Base-by-base conservation (phyloP, 2,797 vertebrate genomes). In the Thamnophis elegans region DNA sequence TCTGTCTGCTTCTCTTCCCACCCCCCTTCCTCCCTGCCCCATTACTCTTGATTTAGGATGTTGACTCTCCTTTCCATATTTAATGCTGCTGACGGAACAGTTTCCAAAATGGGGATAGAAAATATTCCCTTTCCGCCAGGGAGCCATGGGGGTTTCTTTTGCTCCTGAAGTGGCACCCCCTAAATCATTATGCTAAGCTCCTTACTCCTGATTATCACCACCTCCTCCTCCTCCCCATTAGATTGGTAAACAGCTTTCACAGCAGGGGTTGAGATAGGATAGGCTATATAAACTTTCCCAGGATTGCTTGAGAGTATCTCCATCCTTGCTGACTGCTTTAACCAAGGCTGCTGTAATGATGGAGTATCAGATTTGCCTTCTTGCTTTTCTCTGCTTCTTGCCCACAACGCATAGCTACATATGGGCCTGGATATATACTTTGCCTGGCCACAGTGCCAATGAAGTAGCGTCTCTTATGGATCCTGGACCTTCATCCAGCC, bases 121-220 rank as follows among this genome's bases (percentile, higher is more conserved):
- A 14, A 54, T 47, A 85, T 55, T 56, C 93, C 85, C 68, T 51
- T 53, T 58, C 53, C 3, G 0, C 58, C 1, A 6, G 14, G 53
- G 95, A 95, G 95, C 92, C 96, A 95, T 95, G 8, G 13, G 93
- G 93, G 12, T 42, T 32, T 1, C 16, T 92, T 96, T 97, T 97
- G 65, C 94, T 13, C 53, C 82, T 25, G 94, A 0, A 85, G 90
- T 91, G 51, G 93, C 28, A 58, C 20, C 92, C 60, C 92, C 94
- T 87, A 92, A 92, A 95, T 95, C 93, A 97, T 97, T 97, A 97
- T 94, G 95, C 14, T 95, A 97, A 97, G 96, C 96, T 94, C 93
- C 96, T 97, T 97, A 97, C 87, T 92, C 96, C 96, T 96, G 96
- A 97, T 97, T 95, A 96, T 95, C 96, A 95, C 96, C 95, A 59